A percentile compares a stretch with the other conserved stretches of the same genome.
Conservation (phyloP, 2,113 vertebrate genomes). For the Bubo scandiacus region DNA sequence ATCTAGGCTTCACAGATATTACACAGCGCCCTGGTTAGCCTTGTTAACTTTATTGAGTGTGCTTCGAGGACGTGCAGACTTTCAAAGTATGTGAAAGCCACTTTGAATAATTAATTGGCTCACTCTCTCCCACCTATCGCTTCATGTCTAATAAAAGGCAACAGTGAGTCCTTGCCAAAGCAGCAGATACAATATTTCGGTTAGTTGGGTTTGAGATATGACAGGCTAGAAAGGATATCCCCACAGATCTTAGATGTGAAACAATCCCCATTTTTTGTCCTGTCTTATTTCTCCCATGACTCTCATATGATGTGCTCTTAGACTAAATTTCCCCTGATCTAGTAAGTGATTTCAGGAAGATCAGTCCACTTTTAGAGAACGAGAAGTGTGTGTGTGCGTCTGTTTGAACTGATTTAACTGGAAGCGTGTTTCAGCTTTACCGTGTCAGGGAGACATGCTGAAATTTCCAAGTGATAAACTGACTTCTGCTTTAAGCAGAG, state of each 20-base stretch:
- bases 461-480: conserved; percentile 3
- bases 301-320: neutral
- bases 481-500: neutral
- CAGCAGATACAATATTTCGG: neutral
- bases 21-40: neutral
- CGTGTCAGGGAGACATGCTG: neutral
- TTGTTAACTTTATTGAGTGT: conserved; percentile 44
- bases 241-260: neutral
- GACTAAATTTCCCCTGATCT: neutral
- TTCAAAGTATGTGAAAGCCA: neutral
- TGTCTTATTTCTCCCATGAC: neutral
- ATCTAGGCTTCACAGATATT: neutral
- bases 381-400: neutral
- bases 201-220: neutral
- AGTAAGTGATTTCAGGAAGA: neutral
- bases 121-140: neutral
- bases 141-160: conserved; percentile 9
- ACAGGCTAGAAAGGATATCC: neutral
- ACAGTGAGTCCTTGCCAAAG: neutral
- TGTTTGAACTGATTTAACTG: neutral
- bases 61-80: conserved; percentile 16
- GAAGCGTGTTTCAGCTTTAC: neutral
- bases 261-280: neutral
- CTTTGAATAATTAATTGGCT: conserved; percentile 41
- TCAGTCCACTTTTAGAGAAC: neutral